These are phyloP conservation scores for Arrhopalites spinosus DNA, from an alignment of 2,888 invertebrate species.

Conservation along the genomic window DNA sequence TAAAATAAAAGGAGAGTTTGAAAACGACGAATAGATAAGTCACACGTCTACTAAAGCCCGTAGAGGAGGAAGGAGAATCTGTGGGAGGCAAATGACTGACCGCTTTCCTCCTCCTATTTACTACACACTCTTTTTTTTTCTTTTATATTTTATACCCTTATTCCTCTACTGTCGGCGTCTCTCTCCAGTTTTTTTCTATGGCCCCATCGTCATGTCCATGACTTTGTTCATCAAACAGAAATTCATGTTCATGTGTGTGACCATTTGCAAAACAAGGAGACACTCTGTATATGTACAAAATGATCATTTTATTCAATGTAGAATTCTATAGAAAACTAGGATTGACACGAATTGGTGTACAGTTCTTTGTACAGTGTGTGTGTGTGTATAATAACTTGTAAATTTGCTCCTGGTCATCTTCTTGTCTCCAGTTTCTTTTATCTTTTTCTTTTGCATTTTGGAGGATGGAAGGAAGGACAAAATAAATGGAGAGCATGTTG, in stretches of 20 bases:
- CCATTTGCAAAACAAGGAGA: background rate
- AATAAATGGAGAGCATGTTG: constrained; percentile 33
- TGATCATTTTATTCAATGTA: too few relatives aligned
- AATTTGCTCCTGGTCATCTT: constrained; percentile 34
- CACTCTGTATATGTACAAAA: too few relatives aligned
- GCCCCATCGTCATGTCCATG: too few relatives aligned
- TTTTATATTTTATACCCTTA: too few relatives aligned
- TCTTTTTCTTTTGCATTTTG: constrained; percentile 18
- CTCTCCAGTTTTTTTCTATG: too few relatives aligned
- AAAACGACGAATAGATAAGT: constrained; percentile 24
- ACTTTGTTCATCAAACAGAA: too few relatives aligned
- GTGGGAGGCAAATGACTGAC: constrained; percentile 45
- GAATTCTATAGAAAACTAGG: background rate
- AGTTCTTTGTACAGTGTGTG: background rate
- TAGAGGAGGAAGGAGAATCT: constrained; percentile 20
- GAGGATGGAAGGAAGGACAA: constrained; percentile 17
- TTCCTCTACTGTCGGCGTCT: too few relatives aligned
- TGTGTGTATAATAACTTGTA: background rate
- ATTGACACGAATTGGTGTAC: background rate
- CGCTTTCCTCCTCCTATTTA: background rate
- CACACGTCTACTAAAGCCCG: constrained; percentile 15
- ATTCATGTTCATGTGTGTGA: too few relatives aligned
- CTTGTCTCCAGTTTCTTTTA: too few relatives aligned
- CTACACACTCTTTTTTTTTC: background rate
- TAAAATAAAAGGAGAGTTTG: background rate